Base-by-base conservation (phyloP, 2,797 vertebrate genomes). In the Anguilla obscura region DNA sequence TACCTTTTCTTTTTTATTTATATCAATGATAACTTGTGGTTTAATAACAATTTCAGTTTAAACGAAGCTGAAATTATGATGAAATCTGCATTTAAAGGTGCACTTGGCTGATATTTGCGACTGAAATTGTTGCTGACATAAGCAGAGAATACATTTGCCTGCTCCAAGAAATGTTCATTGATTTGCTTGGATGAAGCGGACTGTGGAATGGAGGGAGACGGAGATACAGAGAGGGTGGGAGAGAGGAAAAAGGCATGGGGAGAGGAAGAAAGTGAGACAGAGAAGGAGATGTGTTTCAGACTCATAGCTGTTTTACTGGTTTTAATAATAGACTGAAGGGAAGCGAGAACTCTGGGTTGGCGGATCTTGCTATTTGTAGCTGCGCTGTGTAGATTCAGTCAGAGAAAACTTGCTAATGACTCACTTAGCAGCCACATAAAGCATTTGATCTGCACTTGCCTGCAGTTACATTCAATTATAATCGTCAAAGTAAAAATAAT, bases 401-500 rank as follows among this genome's bases (percentile, higher is more conserved):
- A 71, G 30, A 33, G 69, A 79, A 40, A 14, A 79, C 36, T 16
- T 16, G 14, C 33, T 79, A 71, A 79, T 79, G 36, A 79, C 36
- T 40, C 74, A 79, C 74, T 36, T 14, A 36, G 33, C 12, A 79
- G 33, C 14, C 0, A 33, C 16, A 21, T 21, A 40, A 79, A 16
- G 33, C 33, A 18, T 40, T 36, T 79, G 74, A 79, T 79, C 30
- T 79, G 74, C 74, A 79, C 14, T 79, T 33, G 74, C 36, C 16
- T 79, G 74, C 33, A 33, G 74, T 40, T 79, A 40, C 74, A 40
- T 36, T 27, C 69, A 71, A 33, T 71, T 71, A 71, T 71, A 71
- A 71, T 71, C 9, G 10, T 33, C 27, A 79, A 79, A 36, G 33
- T 79, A 79, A 79, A 79, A 79, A 71, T 71, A 71, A 71, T 30